Percentiles rank a stretch among this genome's conserved stretches.
phyloP scores from a whole-genome alignment of 2,888 invertebrate species.

The Salpingus planirostris region DNA sequence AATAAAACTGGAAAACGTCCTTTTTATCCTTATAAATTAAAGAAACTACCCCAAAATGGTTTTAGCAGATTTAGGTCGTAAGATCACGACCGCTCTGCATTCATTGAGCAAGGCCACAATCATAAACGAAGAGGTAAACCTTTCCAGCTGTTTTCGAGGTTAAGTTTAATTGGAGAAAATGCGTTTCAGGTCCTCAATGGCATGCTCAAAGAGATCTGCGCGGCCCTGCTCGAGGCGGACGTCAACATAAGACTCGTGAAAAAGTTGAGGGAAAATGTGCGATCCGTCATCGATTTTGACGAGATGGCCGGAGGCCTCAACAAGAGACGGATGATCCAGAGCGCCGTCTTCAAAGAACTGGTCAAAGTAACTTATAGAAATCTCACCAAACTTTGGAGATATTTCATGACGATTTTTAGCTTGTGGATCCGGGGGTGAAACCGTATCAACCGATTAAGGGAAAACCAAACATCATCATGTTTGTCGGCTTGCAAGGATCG shows the following conservation, averaged over 20 bases:
- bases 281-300: constrained; percentile 95
- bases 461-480: constrained; percentile 95
- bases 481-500: constrained; percentile 98
- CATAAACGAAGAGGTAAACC: constrained; percentile 89
- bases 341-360: constrained; percentile 96
- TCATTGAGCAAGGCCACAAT: constrained; percentile 96
- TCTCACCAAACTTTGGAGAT: constrained; percentile 1
- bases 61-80: constrained; percentile 98
- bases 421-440: constrained; percentile 96
- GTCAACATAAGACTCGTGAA: constrained; percentile 93
- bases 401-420: constrained; percentile 42
- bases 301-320: constrained; percentile 99
- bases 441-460: constrained; percentile 95
- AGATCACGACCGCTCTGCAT: constrained; percentile 96
- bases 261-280: constrained; percentile 93
- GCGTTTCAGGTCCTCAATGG: constrained; percentile 86
- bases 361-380: constrained; percentile 72
- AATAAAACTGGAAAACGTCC: too few species aligned
- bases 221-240: constrained; percentile 95
- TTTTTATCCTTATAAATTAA: too few species aligned
- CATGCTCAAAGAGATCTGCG: constrained; percentile 98
- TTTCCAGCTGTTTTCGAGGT: constrained; percentile 23
- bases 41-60: too few species aligned
- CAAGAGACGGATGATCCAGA: constrained; percentile 97
- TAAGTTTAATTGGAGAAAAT: too few species aligned